Evolutionary conservation across 2,888 invertebrate genomes (phyloP).

Genomic region (Oxycera nigricornis): DNA sequence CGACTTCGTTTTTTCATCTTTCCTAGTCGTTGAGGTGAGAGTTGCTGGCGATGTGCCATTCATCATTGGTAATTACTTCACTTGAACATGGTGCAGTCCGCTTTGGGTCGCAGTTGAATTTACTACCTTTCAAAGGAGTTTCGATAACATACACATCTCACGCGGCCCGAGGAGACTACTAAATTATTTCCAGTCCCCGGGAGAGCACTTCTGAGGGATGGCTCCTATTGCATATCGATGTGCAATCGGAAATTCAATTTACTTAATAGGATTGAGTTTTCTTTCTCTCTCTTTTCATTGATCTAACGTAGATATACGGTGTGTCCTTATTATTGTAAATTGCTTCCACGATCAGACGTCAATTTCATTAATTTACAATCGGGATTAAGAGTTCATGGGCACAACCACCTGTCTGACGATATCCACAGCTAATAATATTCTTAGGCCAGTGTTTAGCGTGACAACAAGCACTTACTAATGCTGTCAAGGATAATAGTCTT

Average conservation of each 20-base stretch:
- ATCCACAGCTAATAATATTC: neutral
- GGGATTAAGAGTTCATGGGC: slow-evolving; percentile 33
- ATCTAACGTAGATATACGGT: neutral
- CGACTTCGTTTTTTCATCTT: neutral
- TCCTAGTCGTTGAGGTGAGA: slow-evolving; percentile 22
- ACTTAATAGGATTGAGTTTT: slow-evolving; percentile 60
- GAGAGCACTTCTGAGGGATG: neutral
- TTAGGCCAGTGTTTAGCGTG: neutral
- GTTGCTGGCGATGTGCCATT: slow-evolving; percentile 1
- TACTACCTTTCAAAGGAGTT: neutral
- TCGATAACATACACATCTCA: neutral
- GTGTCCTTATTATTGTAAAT: slow-evolving; percentile 7
- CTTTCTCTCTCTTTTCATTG: slow-evolving; percentile 45
- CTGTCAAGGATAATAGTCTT: slow-evolving; percentile 14
- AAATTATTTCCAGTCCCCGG: slow-evolving; percentile 24
- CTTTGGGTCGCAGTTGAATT: slow-evolving; percentile 1
- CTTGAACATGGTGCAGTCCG: slow-evolving; percentile 5
- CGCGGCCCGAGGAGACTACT: neutral
- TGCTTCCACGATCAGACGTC: neutral
- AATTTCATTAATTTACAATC: slow-evolving; percentile 32
- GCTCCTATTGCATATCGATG: slow-evolving; percentile 47
- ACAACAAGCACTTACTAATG: neutral
- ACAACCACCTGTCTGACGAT: slow-evolving; percentile 24
- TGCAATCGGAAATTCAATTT: slow-evolving; percentile 61
- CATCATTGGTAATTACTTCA: slow-evolving; percentile 36